Evolutionary conservation across 2,113 vertebrate species (phyloP).

Genomic region (Callaeas wilsoni): DNA sequence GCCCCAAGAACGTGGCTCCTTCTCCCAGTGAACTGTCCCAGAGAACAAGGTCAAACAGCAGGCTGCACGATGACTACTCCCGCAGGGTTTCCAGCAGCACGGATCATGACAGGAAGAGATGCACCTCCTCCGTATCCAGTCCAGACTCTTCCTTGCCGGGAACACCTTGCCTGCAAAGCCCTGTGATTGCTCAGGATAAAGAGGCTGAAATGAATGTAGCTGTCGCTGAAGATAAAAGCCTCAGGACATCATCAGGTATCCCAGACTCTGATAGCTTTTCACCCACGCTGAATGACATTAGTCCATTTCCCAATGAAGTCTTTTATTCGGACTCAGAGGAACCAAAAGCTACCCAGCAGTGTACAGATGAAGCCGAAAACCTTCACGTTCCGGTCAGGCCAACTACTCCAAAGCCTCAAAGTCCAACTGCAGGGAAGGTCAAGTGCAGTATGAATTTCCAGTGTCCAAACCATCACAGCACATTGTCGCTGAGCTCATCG

Average conservation of each 20-base stretch:
- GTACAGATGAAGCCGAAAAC: conserved; percentile 16
- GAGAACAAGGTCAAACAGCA: conserved; percentile 68
- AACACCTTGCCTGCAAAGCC: neutral
- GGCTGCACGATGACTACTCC: conserved; percentile 91
- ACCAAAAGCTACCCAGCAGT: neutral
- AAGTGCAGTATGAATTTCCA: conserved; percentile 44
- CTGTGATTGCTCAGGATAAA: neutral
- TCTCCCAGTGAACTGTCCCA: neutral
- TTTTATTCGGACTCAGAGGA: conserved; percentile 14
- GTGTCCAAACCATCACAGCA: conserved; percentile 59
- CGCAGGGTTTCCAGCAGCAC: conserved; percentile 79
- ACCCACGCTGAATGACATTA: neutral
- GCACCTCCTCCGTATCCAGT: conserved; percentile 41
- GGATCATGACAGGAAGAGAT: conserved; percentile 70
- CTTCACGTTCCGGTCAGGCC: conserved; percentile 37
- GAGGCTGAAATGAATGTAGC: neutral
- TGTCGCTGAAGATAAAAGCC: neutral
- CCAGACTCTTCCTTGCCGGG: neutral
- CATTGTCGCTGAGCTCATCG: conserved; percentile 65
- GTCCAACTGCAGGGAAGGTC: conserved; percentile 49
- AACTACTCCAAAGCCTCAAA: conserved; percentile 74
- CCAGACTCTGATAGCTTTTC: neutral
- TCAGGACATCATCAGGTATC: neutral
- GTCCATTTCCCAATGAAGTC: conserved; percentile 55
- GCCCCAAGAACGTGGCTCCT: neutral